Percentiles rank a stretch among this genome's conserved stretches.
phyloP scores from a whole-genome alignment of 1,140 invertebrate species.

The Protaetia brevitarsis region DNA sequence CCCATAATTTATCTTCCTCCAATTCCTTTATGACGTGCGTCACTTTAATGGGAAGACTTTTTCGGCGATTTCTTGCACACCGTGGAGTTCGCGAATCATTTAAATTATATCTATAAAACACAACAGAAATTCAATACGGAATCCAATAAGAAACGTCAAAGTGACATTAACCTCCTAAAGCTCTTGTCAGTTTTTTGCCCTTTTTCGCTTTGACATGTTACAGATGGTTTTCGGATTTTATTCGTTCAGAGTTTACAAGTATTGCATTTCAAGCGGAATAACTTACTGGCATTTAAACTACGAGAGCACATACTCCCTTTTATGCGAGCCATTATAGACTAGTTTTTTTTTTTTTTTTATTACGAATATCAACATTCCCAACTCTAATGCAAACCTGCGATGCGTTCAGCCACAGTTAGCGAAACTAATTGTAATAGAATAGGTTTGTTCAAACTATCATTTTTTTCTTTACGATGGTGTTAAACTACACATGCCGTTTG shows the following conservation, averaged over 20 bases:
- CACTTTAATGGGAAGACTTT: slow-evolving; percentile 53
- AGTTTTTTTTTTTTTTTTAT: no score
- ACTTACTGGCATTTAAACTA: slow-evolving; percentile 9
- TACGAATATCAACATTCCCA: no score
- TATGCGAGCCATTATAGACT: slow-evolving; percentile 40
- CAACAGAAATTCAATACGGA: background rate
- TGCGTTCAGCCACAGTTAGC: no score
- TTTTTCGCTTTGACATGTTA: slow-evolving; percentile 25
- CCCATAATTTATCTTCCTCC: slow-evolving; percentile 56
- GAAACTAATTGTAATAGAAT: no score
- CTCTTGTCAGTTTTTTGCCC: slow-evolving; percentile 23
- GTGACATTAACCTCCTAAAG: slow-evolving; percentile 1
- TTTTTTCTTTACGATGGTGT: no score
- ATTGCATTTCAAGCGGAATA: slow-evolving; percentile 27
- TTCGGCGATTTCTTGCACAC: slow-evolving; percentile 53
- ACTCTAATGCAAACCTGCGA: no score
- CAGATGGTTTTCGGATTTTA: background rate
- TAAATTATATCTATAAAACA: slow-evolving; percentile 62
- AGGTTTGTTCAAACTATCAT: no score
- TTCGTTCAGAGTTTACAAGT: slow-evolving; percentile 26
- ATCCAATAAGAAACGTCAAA: background rate
- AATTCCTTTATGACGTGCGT: slow-evolving; percentile 47
- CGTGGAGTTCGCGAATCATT: slow-evolving; percentile 61
- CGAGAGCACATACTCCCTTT: slow-evolving; percentile 34
- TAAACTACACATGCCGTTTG: no score